phyloP scores from a whole-genome alignment of 2,888 invertebrate genomes.

The Andrena trimmerana region DNA sequence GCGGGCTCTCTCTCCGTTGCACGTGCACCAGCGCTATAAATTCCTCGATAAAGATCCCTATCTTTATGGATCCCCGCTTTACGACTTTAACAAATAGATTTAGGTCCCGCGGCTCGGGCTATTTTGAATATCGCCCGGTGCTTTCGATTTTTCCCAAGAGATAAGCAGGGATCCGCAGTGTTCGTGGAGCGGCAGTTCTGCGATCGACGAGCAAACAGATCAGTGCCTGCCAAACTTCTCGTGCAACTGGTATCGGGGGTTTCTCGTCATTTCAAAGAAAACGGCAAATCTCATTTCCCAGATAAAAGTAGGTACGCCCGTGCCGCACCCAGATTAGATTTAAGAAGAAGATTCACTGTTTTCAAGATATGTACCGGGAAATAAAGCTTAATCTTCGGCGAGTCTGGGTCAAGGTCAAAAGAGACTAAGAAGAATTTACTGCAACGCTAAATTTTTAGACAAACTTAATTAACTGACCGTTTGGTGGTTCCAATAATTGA shows the following conservation, averaged over 20 bases:
- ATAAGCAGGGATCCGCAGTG: slow-evolving; percentile 6
- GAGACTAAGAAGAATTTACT: neutral
- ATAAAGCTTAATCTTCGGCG: slow-evolving; percentile 22
- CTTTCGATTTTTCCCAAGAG: slow-evolving; percentile 2
- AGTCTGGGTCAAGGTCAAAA: neutral
- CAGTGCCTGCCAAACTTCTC: neutral
- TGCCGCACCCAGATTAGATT: slow-evolving; percentile 17
- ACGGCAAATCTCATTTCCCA: slow-evolving; percentile 5
- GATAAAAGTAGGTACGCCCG: slow-evolving; percentile 12
- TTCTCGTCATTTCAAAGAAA: neutral
- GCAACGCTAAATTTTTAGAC: neutral
- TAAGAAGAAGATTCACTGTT: neutral
- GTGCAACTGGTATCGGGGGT: neutral
- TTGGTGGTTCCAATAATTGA: neutral
- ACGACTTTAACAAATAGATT: slow-evolving; percentile 53
- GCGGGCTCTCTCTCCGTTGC: neutral
- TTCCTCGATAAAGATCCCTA: slow-evolving; percentile 38
- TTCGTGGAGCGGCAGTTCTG: neutral
- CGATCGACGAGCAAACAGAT: slow-evolving; percentile 26
- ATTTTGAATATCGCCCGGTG: slow-evolving; percentile 27
- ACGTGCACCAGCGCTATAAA: slow-evolving; percentile 32
- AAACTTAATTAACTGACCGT: neutral
- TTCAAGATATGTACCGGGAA: neutral
- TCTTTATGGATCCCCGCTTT: slow-evolving; percentile 49
- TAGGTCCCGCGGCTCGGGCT: slow-evolving; percentile 12